Evolutionary conservation across 2,888 invertebrate genomes (phyloP).

Genomic region (Cyclophora punctaria): DNA sequence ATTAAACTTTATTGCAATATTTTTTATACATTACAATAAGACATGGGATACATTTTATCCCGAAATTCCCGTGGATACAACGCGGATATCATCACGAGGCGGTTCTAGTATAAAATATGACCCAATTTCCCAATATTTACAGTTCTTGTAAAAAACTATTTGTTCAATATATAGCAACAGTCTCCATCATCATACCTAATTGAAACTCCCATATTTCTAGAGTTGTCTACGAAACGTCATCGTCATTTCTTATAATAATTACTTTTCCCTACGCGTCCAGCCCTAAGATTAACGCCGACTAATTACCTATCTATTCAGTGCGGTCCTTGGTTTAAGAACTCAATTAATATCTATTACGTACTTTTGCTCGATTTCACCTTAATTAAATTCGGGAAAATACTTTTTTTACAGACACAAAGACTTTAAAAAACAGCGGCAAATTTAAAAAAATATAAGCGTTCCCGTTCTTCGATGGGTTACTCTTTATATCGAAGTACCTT

Average conservation of each 20-base stretch:
- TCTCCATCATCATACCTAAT: slow-evolving; percentile 28
- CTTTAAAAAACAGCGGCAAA: too few species aligned
- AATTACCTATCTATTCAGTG: slow-evolving; percentile 61
- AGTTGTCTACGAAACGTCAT: slow-evolving; percentile 45
- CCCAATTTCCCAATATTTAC: too few species aligned
- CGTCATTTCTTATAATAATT: slow-evolving; percentile 63
- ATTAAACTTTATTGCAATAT: too few species aligned
- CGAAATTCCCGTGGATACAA: too few species aligned
- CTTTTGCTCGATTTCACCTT: slow-evolving; percentile 30
- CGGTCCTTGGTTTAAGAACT: slow-evolving; percentile 38
- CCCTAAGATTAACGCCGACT: slow-evolving; percentile 53
- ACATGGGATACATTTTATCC: too few species aligned
- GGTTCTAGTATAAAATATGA: too few species aligned
- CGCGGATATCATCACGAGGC: too few species aligned
- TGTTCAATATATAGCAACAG: slow-evolving; percentile 3
- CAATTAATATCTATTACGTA: slow-evolving; percentile 44
- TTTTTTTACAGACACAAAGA: slow-evolving; percentile 7
- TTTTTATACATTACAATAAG: too few species aligned
- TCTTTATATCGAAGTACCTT: too few species aligned
- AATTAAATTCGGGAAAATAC: slow-evolving; percentile 28
- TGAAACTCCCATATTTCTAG: slow-evolving; percentile 30
- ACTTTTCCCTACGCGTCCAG: slow-evolving; percentile 43
- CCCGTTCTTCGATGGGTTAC: too few species aligned
- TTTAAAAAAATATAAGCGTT: too few species aligned
- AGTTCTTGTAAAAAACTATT: too few species aligned